These are phyloP conservation scores for Neodontobutis hainanensis DNA, from an alignment of 2,113 vertebrate species.

Conservation along the genomic window DNA sequence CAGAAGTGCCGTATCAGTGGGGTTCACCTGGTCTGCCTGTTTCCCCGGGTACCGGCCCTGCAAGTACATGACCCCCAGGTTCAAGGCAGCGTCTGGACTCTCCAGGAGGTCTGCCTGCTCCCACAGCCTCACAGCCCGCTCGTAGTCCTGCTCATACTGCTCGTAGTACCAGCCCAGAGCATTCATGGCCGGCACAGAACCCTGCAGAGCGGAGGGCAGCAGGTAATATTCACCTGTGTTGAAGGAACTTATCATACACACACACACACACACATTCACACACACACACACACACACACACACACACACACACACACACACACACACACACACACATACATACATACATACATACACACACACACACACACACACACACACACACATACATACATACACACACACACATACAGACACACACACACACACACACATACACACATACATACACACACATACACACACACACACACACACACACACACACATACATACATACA, in stretches of 20 bases:
- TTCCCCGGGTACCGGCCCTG: conserved; percentile 79
- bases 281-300: conserved; percentile 33
- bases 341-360: conserved; percentile 29
- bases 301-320: conserved; percentile 23
- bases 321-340: conserved; percentile 31
- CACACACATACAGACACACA: conserved; percentile 25
- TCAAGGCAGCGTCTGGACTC: conserved; percentile 78
- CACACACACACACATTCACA: conserved; percentile 25
- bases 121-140: conserved; percentile 76
- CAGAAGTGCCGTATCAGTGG: no score
- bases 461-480: conserved; percentile 31
- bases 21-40: conserved; percentile 60
- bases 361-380: conserved; percentile 31
- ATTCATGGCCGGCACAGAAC: conserved; percentile 78
- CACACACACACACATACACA: conserved; percentile 33
- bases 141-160: conserved; percentile 72
- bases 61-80: conserved; percentile 78
- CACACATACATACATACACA: conserved; percentile 29
- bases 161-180: conserved; percentile 84
- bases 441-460: conserved; percentile 22
- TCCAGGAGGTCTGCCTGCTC: conserved; percentile 73
- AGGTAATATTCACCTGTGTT: not conserved
- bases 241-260: conserved; percentile 2
- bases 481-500: conserved; percentile 29
- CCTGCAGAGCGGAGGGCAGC: conserved; percentile 50